These are phyloP conservation scores for Trogon melanurus DNA, from an alignment of 2,113 vertebrate genomes.

Conservation along the genomic window DNA sequence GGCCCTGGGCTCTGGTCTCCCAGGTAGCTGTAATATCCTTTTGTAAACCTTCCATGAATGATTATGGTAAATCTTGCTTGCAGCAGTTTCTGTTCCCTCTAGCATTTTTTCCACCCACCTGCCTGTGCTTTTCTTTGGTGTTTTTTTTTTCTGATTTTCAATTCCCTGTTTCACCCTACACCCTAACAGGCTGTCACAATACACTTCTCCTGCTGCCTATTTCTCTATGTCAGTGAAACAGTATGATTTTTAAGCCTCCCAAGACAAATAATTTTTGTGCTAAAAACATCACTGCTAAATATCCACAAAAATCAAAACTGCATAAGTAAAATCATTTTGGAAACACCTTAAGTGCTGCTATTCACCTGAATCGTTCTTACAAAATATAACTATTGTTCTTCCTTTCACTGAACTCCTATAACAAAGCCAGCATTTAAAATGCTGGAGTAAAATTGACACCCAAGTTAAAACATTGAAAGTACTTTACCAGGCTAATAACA, in stretches of 20 bases:
- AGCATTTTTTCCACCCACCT: slow-evolving; percentile 2
- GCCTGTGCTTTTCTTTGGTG: background rate
- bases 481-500: background rate
- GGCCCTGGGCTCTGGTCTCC: slow-evolving; percentile 41
- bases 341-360: background rate
- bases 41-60: slow-evolving; percentile 55
- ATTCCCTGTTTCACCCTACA: slow-evolving; percentile 24
- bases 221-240: background rate
- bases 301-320: background rate
- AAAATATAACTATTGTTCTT: background rate
- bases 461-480: background rate
- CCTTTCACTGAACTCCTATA: background rate
- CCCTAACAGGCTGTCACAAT: slow-evolving; percentile 29
- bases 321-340: background rate
- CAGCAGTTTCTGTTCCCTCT: slow-evolving; percentile 63
- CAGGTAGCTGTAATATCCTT: slow-evolving; percentile 61
- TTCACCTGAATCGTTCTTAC: background rate
- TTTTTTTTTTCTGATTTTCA: slow-evolving; percentile 20
- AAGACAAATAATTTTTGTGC: background rate
- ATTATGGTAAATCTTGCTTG: slow-evolving; percentile 67
- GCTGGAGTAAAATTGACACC: background rate
- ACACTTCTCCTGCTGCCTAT: background rate
- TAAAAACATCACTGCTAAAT: background rate
- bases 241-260: slow-evolving; percentile 26
- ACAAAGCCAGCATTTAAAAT: background rate